phyloP scores from a whole-genome alignment of 2,113 vertebrate species.

The Machaerirhynchus nigripectus region DNA sequence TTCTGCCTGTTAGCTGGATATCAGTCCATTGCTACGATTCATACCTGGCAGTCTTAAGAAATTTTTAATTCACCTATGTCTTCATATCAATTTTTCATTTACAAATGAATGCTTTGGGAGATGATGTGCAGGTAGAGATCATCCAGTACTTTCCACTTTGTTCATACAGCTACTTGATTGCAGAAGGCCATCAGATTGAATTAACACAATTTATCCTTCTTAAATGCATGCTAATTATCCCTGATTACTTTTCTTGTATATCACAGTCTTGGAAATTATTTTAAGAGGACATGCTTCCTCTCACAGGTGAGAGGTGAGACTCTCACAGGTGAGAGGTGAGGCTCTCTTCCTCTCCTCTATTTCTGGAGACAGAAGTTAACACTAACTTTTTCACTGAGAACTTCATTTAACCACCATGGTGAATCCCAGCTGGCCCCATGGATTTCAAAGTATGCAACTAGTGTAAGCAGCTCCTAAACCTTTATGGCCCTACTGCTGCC shows the following conservation, averaged over 20 bases:
- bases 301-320: background rate
- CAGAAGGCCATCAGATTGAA: background rate
- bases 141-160: background rate
- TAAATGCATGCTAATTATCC: background rate
- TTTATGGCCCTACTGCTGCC: background rate
- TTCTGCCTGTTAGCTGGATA: background rate
- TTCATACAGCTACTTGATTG: background rate
- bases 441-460: background rate
- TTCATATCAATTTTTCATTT: background rate
- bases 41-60: background rate
- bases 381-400: background rate
- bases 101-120: background rate
- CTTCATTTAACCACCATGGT: background rate
- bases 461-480: background rate
- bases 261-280: background rate
- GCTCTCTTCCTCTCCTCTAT: background rate
- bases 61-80: background rate
- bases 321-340: background rate
- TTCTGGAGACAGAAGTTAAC: background rate
- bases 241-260: background rate
- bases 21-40: background rate
- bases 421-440: fast-evolving
- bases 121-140: background rate
- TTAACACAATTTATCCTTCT: background rate
- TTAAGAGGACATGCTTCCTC: background rate